phyloP scores from a whole-genome alignment of 2,113 vertebrate genomes.

The Raja brachyura region DNA sequence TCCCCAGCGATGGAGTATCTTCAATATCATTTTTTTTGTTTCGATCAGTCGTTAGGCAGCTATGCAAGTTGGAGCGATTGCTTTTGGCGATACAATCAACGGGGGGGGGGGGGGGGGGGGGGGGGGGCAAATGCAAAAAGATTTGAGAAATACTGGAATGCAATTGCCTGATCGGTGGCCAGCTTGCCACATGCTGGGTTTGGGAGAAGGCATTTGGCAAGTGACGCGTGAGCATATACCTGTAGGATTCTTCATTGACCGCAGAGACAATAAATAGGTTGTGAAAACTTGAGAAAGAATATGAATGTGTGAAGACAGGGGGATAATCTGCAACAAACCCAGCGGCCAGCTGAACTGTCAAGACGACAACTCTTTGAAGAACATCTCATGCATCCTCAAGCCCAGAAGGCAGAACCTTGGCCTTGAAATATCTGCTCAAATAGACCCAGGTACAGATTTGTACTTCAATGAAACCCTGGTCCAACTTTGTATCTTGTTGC shows the following conservation, averaged over 20 bases:
- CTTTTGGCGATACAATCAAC: neutral
- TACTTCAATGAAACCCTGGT: constrained; percentile 44
- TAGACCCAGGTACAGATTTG: constrained; percentile 46
- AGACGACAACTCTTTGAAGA: neutral
- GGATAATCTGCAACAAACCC: neutral
- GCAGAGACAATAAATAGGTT: neutral
- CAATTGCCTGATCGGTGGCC: neutral
- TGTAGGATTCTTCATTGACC: neutral
- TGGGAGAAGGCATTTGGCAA: neutral
- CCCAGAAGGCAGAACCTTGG: neutral
- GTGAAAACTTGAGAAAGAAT: neutral
- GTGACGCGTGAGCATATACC: neutral
- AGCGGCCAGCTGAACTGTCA: neutral
- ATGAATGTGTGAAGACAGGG: neutral
- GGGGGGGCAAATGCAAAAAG: neutral
- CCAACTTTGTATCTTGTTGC: constrained; percentile 2
- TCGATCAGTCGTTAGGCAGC: neutral
- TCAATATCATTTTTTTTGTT: neutral
- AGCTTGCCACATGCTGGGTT: neutral
- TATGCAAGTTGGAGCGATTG: neutral
- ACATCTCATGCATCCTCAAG: neutral
- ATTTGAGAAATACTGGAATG: constrained; percentile 26
- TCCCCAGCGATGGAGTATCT: neutral
- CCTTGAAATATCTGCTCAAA: neutral
- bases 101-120: no score